These are phyloP conservation scores for Anthopleura xanthogrammica DNA, from an alignment of 92 coral and sea anemone species.

Conservation along the genomic window DNA sequence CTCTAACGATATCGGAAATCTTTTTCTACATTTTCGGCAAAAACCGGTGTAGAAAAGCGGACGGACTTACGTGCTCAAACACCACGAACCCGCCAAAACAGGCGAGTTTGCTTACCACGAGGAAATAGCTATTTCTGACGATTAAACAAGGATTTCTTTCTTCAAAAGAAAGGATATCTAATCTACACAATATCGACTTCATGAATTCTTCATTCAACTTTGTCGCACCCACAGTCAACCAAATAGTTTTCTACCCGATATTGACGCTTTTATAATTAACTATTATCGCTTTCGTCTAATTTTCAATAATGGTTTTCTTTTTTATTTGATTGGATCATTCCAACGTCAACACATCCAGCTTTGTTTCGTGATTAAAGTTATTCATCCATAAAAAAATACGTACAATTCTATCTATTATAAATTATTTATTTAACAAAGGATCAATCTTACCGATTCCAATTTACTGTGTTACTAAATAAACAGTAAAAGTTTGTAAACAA, in stretches of 20 bases:
- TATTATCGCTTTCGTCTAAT: not conserved
- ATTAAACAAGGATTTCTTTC: not conserved
- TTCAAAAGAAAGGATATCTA: not conserved
- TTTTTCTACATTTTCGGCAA: not conserved
- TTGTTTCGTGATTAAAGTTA: not conserved
- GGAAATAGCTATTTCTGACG: not conserved
- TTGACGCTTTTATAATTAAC: not conserved
- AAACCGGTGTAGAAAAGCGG: not conserved
- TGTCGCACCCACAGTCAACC: not conserved
- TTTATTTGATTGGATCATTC: not conserved
- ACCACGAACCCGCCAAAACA: not conserved
- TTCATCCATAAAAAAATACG: not conserved
- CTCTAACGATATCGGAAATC: not conserved
- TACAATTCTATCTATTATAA: not conserved
- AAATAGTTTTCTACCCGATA: not conserved
- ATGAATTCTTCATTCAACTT: not conserved
- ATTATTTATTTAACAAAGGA: not conserved
- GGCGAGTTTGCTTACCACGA: not conserved
- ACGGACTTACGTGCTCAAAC: not conserved
- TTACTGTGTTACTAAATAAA: not conserved
- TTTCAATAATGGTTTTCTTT: not conserved
- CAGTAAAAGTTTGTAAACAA: not conserved
- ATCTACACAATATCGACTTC: not conserved
- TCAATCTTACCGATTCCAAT: not conserved
- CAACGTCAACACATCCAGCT: not conserved